Base-by-base conservation (phyloP, 2,888 invertebrate genomes). In the Eupithecia exiguata region DNA sequence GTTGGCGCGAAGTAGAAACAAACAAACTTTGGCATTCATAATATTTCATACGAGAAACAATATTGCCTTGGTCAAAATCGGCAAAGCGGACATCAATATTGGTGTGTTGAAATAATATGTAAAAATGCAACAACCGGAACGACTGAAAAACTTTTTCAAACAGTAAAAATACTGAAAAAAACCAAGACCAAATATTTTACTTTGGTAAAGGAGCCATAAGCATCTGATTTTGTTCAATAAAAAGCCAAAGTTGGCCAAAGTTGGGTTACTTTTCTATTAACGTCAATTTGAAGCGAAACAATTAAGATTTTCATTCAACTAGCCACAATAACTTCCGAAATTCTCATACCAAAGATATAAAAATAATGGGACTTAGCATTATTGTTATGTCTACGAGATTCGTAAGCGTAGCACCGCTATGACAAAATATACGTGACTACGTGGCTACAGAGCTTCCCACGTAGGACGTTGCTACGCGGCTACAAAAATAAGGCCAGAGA, bases 401-500 rank as follows among this genome's bases (percentile, higher is more conserved):
- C 9, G 12, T 53, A 58, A 53, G n/a, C 10, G 21, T 53, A 12
- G 12, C 25, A 14, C 25, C 12, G 25, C 14, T 21, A 58, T 25
- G 25, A 25, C 58, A 25, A 21, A 25, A 1, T 5, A 12, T 58
- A 58, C 21, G 49, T 36, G 68, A 53, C 70, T 75, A 68, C 49
- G 40, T 12, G 40, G 40, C 40, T 40, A 14, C 40, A 14, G 12
- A 40, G 40, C 40, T 40, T 40, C 40, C 12, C 40, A 40, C 70
- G 62, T 49, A 43, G 66, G 66, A 68, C 65, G 72, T 14, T 18
- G 35, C 43, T 71, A 67, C 68, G 46, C 9, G 36, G 58, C 21
- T 43, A 43, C 61, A 16, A 43, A 61, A 63, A 63, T 36, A 36
- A 36, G 18, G 35, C 18, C 35, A 1, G 16, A 62, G 62, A 30